Percentiles rank a stretch among this genome's conserved stretches.
These are phyloP conservation scores for Sula dactylatra DNA, from an alignment of 2,113 vertebrate species.

Conservation along the genomic window DNA sequence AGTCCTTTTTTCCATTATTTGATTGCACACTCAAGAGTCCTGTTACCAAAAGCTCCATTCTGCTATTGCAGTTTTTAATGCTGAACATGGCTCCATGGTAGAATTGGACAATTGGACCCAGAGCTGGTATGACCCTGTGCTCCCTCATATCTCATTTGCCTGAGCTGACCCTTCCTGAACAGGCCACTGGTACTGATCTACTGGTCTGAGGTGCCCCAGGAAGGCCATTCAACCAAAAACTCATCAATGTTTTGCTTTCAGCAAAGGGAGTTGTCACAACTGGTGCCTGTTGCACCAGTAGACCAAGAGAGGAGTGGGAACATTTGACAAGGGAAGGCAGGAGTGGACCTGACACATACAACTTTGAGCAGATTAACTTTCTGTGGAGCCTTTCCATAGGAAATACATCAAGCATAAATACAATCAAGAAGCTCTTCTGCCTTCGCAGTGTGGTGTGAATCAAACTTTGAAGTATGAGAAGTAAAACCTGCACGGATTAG, in stretches of 20 bases:
- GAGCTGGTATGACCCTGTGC: background rate
- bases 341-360: background rate
- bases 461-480: background rate
- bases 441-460: background rate
- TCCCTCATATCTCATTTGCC: background rate
- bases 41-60: background rate
- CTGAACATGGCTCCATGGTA: background rate
- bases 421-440: background rate
- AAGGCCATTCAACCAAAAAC: background rate
- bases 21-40: background rate
- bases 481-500: background rate
- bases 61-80: background rate
- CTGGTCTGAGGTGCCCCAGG: background rate
- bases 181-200: background rate
- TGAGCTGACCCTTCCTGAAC: background rate
- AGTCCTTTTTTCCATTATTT: background rate
- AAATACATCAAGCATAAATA: background rate
- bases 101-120: background rate
- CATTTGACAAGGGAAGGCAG: background rate
- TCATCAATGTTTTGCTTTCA: background rate
- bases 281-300: background rate
- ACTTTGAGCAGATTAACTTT: background rate
- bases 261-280: background rate
- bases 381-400: background rate
- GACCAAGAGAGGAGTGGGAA: background rate